Percentiles rank a stretch among this genome's conserved stretches.
These are phyloP conservation scores for Hemithea aestivaria DNA, from an alignment of 2,888 invertebrate species.

Conservation along the genomic window DNA sequence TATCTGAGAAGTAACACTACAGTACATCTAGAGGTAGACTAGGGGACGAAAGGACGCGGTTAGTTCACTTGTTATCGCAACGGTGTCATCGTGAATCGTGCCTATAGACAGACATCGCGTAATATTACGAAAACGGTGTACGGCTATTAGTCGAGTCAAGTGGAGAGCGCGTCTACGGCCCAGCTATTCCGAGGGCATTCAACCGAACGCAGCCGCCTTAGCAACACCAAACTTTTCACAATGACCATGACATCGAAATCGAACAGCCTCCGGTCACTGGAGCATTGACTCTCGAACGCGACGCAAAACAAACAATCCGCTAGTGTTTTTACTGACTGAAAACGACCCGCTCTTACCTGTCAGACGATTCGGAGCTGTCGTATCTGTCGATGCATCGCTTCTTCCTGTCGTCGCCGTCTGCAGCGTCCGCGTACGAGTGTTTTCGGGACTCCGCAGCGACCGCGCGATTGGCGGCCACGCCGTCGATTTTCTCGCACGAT, in stretches of 20 bases:
- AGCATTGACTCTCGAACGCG: constrained; percentile 69
- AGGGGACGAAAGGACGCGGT: constrained; percentile 1
- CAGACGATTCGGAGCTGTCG: constrained; percentile 96
- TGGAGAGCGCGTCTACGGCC: constrained; percentile 40
- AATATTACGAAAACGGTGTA: constrained; percentile 40
- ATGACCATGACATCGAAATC: constrained; percentile 76
- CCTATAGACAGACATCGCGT: constrained; percentile 19
- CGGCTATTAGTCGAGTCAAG: constrained; percentile 45
- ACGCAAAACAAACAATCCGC: constrained; percentile 46
- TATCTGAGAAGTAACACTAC: constrained; percentile 19
- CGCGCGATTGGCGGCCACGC: constrained; percentile 66
- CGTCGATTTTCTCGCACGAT: constrained; percentile 77
- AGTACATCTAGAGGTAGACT: constrained; percentile 1
- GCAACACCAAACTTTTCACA: constrained; percentile 60
- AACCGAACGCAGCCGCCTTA: constrained; percentile 55
- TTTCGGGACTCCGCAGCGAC: constrained; percentile 60
- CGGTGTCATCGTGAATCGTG: constrained; percentile 3
- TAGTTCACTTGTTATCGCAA: neutral
- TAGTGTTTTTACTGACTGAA: constrained; percentile 40
- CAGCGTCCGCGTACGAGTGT: constrained; percentile 51
- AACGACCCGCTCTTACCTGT: constrained; percentile 83
- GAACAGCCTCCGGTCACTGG: constrained; percentile 75
- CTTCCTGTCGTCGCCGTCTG: constrained; percentile 82
- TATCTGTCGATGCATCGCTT: constrained; percentile 94
- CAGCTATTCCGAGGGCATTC: constrained; percentile 65